Conservation (phyloP, 2,113 vertebrate species). For the Tricholaema leucomelas region DNA sequence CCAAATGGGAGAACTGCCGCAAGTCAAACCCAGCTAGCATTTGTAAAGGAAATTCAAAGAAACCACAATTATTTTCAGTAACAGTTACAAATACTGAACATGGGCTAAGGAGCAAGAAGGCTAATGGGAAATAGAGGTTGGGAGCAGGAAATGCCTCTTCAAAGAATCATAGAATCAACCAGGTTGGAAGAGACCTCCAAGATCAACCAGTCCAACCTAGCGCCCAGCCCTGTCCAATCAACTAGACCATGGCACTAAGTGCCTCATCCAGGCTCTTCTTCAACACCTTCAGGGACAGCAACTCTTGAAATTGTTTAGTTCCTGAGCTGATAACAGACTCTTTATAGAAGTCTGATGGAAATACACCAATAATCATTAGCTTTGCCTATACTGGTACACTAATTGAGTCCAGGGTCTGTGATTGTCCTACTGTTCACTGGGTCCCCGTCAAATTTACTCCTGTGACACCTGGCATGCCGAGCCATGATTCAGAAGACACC, state of each 20-base stretch:
- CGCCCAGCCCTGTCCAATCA: too few species aligned
- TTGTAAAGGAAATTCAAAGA: conserved; percentile 63
- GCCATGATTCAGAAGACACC: background rate
- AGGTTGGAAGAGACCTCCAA: too few species aligned
- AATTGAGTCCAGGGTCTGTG: background rate
- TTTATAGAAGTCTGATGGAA: background rate
- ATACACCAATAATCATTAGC: background rate
- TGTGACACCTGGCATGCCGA: background rate
- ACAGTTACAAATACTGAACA: background rate
- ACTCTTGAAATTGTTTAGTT: background rate
- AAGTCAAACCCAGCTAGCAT: conserved; percentile 23
- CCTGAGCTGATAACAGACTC: background rate
- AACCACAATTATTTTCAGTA: conserved; percentile 25
- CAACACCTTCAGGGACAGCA: too few species aligned
- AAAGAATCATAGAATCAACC: too few species aligned
- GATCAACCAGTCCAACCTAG: too few species aligned
- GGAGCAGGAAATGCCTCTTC: background rate
- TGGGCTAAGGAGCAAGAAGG: background rate
- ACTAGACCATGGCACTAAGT: too few species aligned
- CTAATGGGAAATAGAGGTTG: background rate
- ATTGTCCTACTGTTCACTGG: background rate
- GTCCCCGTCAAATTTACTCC: background rate
- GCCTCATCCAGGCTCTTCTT: too few species aligned
- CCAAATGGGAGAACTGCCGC: background rate
- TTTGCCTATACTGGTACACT: conserved; percentile 8